Conservation (phyloP, 2,888 invertebrate species). For the Agonopterix arenella region DNA sequence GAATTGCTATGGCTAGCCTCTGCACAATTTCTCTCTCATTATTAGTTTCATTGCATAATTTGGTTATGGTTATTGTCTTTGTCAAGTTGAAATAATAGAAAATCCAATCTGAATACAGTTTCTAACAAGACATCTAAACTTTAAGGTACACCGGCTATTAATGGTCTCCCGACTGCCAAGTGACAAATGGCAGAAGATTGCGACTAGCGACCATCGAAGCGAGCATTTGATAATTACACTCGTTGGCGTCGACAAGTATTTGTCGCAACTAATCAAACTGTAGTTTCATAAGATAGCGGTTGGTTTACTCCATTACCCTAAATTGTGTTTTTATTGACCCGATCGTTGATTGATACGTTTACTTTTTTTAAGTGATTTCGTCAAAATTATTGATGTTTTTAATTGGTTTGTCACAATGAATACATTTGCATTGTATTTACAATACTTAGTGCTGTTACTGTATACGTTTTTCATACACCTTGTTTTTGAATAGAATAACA, state of each 20-base stretch:
- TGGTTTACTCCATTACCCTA: neutral
- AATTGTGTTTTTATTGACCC: no score
- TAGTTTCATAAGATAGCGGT: neutral
- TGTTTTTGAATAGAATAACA: no score
- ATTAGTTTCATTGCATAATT: constrained; percentile 36
- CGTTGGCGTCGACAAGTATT: neutral
- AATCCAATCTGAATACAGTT: constrained; percentile 9
- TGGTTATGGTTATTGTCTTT: constrained; percentile 19
- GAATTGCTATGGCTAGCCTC: no score
- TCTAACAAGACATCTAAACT: neutral
- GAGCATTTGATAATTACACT: neutral
- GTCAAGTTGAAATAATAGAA: constrained; percentile 14
- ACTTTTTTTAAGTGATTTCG: no score
- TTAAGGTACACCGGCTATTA: neutral
- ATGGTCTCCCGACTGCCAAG: neutral
- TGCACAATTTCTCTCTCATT: no score
- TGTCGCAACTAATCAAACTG: neutral
- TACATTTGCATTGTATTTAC: no score
- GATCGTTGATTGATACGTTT: no score
- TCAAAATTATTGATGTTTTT: no score
- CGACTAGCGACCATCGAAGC: neutral
- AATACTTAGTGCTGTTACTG: no score
- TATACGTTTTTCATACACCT: no score
- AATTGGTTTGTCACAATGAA: no score
- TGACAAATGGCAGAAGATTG: neutral